These are phyloP conservation scores for Oncorhynchus masou DNA, from an alignment of 2,113 vertebrate genomes.

Conservation along the genomic window DNA sequence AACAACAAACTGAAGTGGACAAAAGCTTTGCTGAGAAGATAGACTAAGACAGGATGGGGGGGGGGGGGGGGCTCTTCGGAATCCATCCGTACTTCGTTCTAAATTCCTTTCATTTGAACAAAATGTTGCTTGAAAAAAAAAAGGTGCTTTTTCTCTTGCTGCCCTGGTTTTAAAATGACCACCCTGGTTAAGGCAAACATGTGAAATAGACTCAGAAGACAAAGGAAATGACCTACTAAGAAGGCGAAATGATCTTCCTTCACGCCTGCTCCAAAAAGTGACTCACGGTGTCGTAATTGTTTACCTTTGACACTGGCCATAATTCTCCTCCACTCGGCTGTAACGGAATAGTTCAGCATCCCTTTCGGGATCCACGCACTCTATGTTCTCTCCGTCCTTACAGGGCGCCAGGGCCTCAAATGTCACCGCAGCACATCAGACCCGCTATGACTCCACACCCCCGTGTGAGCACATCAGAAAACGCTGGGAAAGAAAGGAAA, in stretches of 20 bases:
- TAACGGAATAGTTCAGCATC: constrained; percentile 67
- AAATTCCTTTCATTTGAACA: constrained; percentile 54
- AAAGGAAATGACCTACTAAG: constrained; percentile 76
- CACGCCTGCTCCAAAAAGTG: constrained; percentile 70
- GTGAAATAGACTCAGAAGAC: constrained; percentile 67
- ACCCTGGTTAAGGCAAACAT: constrained; percentile 60
- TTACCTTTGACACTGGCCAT: constrained; percentile 75
- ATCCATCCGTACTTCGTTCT: background rate
- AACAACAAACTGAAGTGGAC: constrained; percentile 55
- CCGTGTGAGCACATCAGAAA: constrained; percentile 13
- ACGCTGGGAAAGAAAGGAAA: background rate
- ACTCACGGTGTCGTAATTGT: constrained; percentile 78
- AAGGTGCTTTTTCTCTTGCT: background rate
- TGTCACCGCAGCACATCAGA: constrained; percentile 31
- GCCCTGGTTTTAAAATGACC: constrained; percentile 44
- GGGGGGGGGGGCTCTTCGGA: background rate
- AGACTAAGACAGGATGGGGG: constrained; percentile 19
- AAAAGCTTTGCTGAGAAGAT: constrained; percentile 31
- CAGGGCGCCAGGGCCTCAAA: constrained; percentile 35
- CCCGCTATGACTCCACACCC: constrained; percentile 25
- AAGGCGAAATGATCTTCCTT: constrained; percentile 70
- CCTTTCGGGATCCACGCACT: constrained; percentile 53
- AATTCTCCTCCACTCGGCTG: constrained; percentile 55
- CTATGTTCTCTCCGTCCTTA: constrained; percentile 35
- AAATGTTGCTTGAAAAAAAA: constrained; percentile 40